Evolutionary conservation across 2,888 invertebrate species (phyloP).

Genomic region (Hartigia nigra): DNA sequence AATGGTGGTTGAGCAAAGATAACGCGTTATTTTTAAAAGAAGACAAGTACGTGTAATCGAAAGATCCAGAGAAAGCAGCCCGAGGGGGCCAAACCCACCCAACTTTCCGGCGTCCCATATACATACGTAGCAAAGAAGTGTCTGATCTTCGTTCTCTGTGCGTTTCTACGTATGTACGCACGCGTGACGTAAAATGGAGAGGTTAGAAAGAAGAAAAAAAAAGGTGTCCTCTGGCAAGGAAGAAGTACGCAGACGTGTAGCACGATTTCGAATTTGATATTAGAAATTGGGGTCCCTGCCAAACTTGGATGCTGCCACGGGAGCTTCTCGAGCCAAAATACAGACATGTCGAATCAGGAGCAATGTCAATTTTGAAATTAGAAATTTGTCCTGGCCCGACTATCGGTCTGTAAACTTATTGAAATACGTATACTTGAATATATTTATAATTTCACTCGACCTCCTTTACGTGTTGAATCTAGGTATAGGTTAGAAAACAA

Average conservation of each 20-base stretch:
- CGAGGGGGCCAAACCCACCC: not conserved
- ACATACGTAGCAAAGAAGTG: not conserved
- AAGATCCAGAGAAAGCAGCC: not conserved
- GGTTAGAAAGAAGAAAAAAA: not conserved
- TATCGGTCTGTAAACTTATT: not conserved
- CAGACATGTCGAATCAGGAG: not conserved
- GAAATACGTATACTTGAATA: not conserved
- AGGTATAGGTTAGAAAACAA: not conserved
- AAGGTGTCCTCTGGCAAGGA: not conserved
- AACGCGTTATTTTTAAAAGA: not conserved
- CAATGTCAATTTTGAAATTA: not conserved
- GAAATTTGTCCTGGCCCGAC: not conserved
- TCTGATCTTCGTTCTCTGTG: not conserved
- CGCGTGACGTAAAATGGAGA: not conserved
- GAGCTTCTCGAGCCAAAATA: not conserved
- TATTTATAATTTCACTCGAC: not conserved
- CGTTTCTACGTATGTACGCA: not conserved
- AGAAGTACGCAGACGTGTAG: not conserved
- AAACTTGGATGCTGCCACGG: not conserved
- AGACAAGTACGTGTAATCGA: not conserved
- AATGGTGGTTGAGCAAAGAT: not conserved
- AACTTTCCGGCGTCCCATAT: not conserved
- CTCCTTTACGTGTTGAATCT: not conserved
- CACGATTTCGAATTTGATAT: constrained; percentile 4
- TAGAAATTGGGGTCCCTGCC: not conserved